Conservation (phyloP, 1,140 invertebrate genomes). For the Sinella curviseta region DNA sequence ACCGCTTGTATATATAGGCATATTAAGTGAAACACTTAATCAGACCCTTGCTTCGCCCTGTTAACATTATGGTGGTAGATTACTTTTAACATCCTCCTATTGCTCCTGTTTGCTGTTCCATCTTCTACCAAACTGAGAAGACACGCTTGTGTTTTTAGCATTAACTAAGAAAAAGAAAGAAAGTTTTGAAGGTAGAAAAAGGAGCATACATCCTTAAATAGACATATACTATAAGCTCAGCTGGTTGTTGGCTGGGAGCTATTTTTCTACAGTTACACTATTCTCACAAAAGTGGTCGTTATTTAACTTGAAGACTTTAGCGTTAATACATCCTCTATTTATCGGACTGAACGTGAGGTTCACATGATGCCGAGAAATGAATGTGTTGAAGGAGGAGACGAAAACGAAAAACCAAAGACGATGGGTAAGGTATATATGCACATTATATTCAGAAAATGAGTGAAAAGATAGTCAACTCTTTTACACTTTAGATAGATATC, state of each 20-base stretch:
- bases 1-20: neutral
- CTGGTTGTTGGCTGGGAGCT: neutral
- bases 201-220: too few species aligned
- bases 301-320: neutral
- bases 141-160: too few species aligned
- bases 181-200: too few species aligned
- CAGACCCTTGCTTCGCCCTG: neutral
- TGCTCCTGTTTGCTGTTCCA: too few species aligned
- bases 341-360: neutral
- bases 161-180: neutral
- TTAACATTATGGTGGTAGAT: neutral
- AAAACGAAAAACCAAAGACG: neutral
- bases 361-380: neutral
- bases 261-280: neutral
- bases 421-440: neutral
- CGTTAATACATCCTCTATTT: neutral
- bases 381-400: neutral
- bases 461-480: neutral
- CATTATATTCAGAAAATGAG: neutral
- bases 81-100: constrained; percentile 7
- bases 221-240: too few species aligned
- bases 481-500: neutral
- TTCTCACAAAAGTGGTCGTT: neutral
- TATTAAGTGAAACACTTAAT: constrained; percentile 25
- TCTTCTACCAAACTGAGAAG: too few species aligned